Evolutionary conservation across 92 coral and sea anemone genomes (phyloP).

Genomic region (Montipora capitata): DNA sequence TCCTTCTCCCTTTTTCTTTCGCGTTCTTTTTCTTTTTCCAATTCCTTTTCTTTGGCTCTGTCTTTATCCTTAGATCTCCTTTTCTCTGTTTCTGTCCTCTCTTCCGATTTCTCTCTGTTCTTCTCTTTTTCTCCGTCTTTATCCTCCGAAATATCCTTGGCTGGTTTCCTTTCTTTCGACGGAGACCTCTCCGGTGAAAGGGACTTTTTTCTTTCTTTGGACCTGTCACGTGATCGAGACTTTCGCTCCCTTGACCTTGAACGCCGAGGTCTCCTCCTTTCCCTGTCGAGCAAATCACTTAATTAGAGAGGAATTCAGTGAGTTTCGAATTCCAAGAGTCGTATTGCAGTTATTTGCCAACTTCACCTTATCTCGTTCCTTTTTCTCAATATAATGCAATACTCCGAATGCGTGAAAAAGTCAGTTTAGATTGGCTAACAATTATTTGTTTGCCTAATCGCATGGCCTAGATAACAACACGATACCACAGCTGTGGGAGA

Average conservation of each 20-base stretch:
- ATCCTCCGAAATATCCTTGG: slow-evolving; percentile 37
- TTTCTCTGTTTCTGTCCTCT: slow-evolving; percentile 41
- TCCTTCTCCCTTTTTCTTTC: slow-evolving; percentile 28
- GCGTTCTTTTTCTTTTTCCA: slow-evolving; percentile 50
- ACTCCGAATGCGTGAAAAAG: too few species aligned
- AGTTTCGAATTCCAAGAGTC: too few species aligned
- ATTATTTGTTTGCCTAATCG: too few species aligned
- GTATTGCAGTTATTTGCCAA: too few species aligned
- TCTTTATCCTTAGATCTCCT: slow-evolving; percentile 53
- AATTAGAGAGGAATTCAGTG: too few species aligned
- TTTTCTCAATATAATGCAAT: too few species aligned
- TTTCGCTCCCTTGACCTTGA: slow-evolving; percentile 78
- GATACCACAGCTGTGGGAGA: too few species aligned
- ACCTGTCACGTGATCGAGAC: slow-evolving; percentile 66
- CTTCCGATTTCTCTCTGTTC: slow-evolving; percentile 54
- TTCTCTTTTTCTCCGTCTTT: slow-evolving; percentile 19
- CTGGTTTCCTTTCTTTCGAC: slow-evolving; percentile 59
- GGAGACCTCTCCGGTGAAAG: slow-evolving; percentile 74
- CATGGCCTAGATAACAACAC: too few species aligned
- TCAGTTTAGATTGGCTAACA: too few species aligned
- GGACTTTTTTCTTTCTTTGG: slow-evolving; percentile 74
- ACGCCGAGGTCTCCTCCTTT: slow-evolving; percentile 73
- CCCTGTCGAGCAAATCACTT: slow-evolving; percentile 51
- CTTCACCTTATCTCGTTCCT: too few species aligned
- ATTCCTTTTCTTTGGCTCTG: slow-evolving; percentile 39